Evolutionary conservation across 2,113 vertebrate species (phyloP).

Genomic region (Mystacornis crossleyi): DNA sequence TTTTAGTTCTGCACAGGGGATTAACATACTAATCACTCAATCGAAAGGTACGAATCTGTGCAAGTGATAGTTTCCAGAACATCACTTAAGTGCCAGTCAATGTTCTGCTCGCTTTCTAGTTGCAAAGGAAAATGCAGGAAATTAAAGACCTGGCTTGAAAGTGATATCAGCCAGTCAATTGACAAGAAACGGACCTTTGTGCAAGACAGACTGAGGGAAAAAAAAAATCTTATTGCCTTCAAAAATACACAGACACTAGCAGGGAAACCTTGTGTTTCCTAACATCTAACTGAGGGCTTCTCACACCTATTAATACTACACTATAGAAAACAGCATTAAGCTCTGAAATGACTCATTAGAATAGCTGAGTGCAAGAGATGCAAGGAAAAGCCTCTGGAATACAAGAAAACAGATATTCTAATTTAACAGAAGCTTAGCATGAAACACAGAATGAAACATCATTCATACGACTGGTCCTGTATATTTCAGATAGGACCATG

Average conservation of each 20-base stretch:
- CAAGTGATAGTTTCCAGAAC: background rate
- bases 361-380: background rate
- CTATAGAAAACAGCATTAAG: background rate
- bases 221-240: background rate
- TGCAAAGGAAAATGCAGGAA: background rate
- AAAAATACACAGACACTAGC: background rate
- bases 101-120: background rate
- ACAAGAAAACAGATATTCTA: background rate
- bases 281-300: background rate
- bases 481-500: background rate
- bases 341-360: background rate
- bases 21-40: background rate
- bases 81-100: background rate
- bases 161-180: background rate
- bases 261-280: background rate
- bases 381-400: background rate
- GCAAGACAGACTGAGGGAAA: background rate
- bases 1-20: background rate
- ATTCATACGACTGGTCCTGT: background rate
- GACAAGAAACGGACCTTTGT: background rate
- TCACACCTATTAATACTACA: background rate
- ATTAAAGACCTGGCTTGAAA: background rate
- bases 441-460: background rate
- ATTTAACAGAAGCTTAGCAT: background rate
- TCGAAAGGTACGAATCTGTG: background rate